Percentiles rank a stretch among this genome's conserved stretches.
Evolutionary conservation across 2,113 vertebrate genomes (phyloP).

Genomic region (Oriolus oriolus): DNA sequence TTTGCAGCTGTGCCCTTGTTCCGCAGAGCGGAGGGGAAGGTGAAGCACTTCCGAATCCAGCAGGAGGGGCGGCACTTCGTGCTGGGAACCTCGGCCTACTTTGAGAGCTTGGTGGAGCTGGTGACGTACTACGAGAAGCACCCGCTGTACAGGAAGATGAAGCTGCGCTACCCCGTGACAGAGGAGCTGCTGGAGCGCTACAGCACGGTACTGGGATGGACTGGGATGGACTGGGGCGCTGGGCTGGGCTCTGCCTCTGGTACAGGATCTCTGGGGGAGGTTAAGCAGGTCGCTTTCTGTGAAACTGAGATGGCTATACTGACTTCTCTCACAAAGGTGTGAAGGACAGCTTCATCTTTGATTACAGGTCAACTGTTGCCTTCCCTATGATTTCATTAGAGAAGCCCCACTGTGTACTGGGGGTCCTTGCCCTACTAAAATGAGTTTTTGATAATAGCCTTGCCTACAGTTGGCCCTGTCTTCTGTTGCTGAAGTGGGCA

Average conservation of each 20-base stretch:
- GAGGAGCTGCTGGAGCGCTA: conserved; percentile 88
- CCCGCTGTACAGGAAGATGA: conserved; percentile 91
- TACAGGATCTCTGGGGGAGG: rapidly evolving
- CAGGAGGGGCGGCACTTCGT: conserved; percentile 86
- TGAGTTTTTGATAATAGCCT: not conserved
- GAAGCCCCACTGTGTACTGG: not conserved
- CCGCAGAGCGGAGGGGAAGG: conserved; percentile 87
- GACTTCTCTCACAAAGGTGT: not conserved
- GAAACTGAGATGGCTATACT: not conserved
- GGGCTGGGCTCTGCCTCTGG: not conserved
- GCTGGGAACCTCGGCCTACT: conserved; percentile 89
- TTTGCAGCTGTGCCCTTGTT: not conserved
- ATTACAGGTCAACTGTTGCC: not conserved
- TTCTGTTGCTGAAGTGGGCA: not conserved
- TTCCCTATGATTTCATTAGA: not conserved
- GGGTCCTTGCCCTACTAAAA: not conserved
- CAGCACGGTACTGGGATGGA: conserved; percentile 67
- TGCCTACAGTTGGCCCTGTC: not conserved
- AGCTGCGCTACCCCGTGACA: conserved; percentile 91
- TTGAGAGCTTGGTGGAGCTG: conserved; percentile 91
- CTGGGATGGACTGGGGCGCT: not conserved
- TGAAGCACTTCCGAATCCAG: conserved; percentile 94
- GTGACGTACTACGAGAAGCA: conserved; percentile 90
- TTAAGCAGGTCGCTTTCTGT: not conserved
- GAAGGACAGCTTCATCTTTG: not conserved